phyloP scores from a whole-genome alignment of 2,113 vertebrate species.

The Platanista minor region DNA sequence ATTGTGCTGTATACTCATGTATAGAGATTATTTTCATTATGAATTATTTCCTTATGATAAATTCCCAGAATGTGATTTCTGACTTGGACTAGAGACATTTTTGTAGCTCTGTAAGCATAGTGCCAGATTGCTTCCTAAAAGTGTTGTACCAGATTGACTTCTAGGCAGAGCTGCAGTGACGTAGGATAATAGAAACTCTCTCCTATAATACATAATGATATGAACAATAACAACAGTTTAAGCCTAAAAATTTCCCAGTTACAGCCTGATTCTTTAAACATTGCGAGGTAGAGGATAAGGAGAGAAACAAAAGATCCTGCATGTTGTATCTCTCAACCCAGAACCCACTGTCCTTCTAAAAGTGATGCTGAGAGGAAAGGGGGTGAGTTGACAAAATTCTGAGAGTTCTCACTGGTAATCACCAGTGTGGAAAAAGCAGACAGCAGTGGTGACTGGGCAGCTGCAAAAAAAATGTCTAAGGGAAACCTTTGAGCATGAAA shows the following conservation, averaged over 20 bases:
- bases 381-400: neutral
- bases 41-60: conserved; percentile 45
- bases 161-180: conserved; percentile 8
- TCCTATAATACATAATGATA: neutral
- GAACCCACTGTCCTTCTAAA: neutral
- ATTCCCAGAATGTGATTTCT: conserved; percentile 21
- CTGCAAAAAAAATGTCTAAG: neutral
- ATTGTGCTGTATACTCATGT: conserved; percentile 20
- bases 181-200: neutral
- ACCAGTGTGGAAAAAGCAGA: neutral
- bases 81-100: neutral
- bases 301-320: neutral
- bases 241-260: neutral
- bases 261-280: neutral
- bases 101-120: neutral
- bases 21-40: conserved; percentile 20
- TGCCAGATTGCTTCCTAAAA: conserved; percentile 41
- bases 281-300: neutral
- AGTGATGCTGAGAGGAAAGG: neutral
- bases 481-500: neutral
- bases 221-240: neutral
- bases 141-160: neutral
- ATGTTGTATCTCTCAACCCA: neutral
- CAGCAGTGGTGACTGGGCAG: neutral
- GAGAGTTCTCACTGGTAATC: neutral